These are phyloP conservation scores for Neodiprion fabricii DNA, from an alignment of 1,140 invertebrate genomes.

Conservation along the genomic window DNA sequence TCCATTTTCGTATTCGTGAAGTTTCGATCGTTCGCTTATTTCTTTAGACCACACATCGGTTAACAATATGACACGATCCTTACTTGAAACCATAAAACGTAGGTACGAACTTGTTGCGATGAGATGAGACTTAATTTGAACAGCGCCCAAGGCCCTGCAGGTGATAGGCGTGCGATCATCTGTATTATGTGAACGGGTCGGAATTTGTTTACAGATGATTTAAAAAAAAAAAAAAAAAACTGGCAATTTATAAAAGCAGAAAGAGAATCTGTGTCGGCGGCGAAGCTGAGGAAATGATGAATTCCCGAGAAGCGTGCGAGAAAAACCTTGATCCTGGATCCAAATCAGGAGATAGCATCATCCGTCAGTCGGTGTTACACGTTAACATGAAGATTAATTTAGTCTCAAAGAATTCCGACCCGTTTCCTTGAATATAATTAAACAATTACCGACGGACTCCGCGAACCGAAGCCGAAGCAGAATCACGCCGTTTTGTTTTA, in stretches of 20 bases:
- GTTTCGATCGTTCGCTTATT: too few species aligned
- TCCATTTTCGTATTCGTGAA: too few species aligned
- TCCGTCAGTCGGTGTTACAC: neutral
- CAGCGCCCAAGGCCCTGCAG: neutral
- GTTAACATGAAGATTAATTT: neutral
- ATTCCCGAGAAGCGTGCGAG: neutral
- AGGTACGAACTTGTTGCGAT: too few species aligned
- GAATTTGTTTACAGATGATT: neutral
- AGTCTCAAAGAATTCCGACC: neutral
- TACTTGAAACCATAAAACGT: too few species aligned
- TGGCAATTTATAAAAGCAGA: neutral
- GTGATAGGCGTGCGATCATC: too few species aligned
- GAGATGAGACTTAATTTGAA: neutral
- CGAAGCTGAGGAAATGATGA: neutral
- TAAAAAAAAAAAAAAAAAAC: neutral
- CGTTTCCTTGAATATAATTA: too few species aligned
- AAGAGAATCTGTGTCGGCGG: neutral
- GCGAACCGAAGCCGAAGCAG: too few species aligned
- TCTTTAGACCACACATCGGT: too few species aligned
- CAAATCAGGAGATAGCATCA: neutral
- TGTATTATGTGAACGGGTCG: neutral
- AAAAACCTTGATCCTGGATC: slow-evolving; percentile 2
- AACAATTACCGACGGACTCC: too few species aligned
- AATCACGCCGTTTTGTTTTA: too few species aligned
- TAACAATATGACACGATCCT: too few species aligned